Conservation (phyloP, 2,113 vertebrate genomes). For the Tragelaphus imberbis region DNA sequence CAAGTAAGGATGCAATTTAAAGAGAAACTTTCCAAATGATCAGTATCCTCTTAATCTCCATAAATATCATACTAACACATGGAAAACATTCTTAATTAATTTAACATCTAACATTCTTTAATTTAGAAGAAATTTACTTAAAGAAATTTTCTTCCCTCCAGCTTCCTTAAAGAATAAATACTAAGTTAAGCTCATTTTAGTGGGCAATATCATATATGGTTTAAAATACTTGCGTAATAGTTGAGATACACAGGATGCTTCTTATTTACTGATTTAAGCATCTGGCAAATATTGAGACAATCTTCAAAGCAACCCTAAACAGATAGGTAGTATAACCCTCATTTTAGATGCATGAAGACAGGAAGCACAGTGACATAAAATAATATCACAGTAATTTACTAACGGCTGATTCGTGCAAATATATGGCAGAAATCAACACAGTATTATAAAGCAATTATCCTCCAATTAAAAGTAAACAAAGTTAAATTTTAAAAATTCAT, state of each 20-base stretch:
- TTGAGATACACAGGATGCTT: not conserved
- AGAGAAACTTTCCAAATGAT: not conserved
- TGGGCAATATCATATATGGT: not conserved
- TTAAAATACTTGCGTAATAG: not conserved
- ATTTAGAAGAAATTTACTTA: not conserved
- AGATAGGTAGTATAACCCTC: not conserved
- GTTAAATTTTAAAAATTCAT: not conserved
- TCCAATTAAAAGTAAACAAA: not conserved
- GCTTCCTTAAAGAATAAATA: not conserved
- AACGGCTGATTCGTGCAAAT: not conserved
- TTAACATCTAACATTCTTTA: not conserved
- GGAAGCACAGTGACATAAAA: not conserved
- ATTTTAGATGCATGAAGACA: not conserved
- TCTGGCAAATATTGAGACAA: not conserved
- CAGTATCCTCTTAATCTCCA: not conserved
- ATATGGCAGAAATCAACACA: not conserved
- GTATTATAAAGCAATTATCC: not conserved
- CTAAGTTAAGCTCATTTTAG: not conserved
- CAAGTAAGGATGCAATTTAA: not conserved
- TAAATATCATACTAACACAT: not conserved
- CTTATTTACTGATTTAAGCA: not conserved
- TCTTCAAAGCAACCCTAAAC: not conserved
- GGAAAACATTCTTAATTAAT: not conserved
- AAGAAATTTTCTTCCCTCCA: not conserved
- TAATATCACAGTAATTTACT: not conserved